A percentile compares a stretch with the other conserved stretches of the same genome.
Evolutionary conservation across 2,113 vertebrate genomes (phyloP).

Genomic region (Colistium nudipinnis): DNA sequence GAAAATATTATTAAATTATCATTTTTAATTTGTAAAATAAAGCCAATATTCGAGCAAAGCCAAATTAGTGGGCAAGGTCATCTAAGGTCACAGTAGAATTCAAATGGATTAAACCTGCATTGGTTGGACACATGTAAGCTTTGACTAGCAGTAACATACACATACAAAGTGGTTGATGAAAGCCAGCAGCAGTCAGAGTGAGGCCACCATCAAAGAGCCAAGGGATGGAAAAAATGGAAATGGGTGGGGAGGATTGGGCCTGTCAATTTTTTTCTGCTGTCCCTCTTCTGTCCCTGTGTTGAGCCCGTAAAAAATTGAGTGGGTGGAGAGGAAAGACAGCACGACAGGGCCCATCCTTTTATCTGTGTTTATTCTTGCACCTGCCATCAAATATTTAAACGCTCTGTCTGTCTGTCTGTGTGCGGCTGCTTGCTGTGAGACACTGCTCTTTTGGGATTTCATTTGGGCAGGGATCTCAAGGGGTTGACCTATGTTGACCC

Average conservation of each 20-base stretch:
- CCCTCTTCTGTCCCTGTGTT: conserved; percentile 4
- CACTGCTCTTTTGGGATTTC: background rate
- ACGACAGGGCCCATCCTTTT: conserved; percentile 36
- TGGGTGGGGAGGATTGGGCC: background rate
- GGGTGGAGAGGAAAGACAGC: conserved; percentile 13
- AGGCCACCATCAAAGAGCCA: conserved; percentile 12
- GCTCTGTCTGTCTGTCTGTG: conserved; percentile 8
- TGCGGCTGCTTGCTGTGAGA: background rate
- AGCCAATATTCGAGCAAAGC: too few relatives aligned
- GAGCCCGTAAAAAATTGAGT: background rate
- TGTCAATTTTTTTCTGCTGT: conserved; percentile 24
- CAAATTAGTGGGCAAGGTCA: too few relatives aligned
- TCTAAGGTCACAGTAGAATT: background rate
- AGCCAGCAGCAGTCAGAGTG: conserved; percentile 33
- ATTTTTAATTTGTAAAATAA: too few relatives aligned
- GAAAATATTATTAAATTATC: too few relatives aligned
- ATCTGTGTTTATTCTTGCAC: conserved; percentile 63
- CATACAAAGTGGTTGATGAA: background rate
- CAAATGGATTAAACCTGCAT: too few relatives aligned
- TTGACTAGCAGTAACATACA: background rate
- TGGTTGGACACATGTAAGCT: background rate
- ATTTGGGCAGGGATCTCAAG: background rate
- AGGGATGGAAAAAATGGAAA: conserved; percentile 21
- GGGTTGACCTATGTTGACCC: background rate
- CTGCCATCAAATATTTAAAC: conserved; percentile 66